Base-by-base conservation (phyloP, 2,113 vertebrate genomes). In the Austrofundulus limnaeus region DNA sequence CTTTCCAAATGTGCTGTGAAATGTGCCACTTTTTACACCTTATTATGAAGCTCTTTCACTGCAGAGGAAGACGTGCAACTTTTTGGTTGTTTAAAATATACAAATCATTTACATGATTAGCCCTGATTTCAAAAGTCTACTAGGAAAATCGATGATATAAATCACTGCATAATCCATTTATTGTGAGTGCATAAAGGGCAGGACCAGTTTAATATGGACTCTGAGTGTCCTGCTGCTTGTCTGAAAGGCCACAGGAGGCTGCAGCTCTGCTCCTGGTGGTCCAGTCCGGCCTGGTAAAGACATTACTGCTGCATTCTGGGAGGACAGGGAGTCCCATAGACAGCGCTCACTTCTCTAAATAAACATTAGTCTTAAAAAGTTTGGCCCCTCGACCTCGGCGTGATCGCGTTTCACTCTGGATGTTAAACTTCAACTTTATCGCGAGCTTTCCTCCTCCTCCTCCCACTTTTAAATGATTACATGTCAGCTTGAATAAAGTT, bases 321-420 rank as follows among this genome's bases (percentile, higher is more conserved):
- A 88, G 92, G 89, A 91, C 89, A 87, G 85, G 92, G 93, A 95
- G 93, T 92, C 91, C 88, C 89, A 92, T 88, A 94, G 94, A 95
- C 94, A 94, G 92, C 93, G 93, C 94, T 95, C 94, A 94, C 94
- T 95, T 95, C 94, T 96, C 94, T 95, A 96, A 96, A 96, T 94
- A 96, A 96, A 96, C 95, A 95, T 96, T 96, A 96, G 95, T 96
- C 94, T 96, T 96, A 94, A 96, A 96, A 96, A 94, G 94, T 95
- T 96, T 96, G 95, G 93, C 95, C 95, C 92, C 87, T 61, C 94
- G 95, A 96, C 95, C 95, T 84, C 91, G 78, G 83, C 83, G 58
- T 91, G 94, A 94, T 96, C 94, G 89, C 91, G 89, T 96, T 96
- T 94, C 95, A 90, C 85, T 87, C 85, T 74, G 88, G 81, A 87